Evolutionary conservation across 2,888 invertebrate genomes (phyloP).

Genomic region (Lapara coniferarum): DNA sequence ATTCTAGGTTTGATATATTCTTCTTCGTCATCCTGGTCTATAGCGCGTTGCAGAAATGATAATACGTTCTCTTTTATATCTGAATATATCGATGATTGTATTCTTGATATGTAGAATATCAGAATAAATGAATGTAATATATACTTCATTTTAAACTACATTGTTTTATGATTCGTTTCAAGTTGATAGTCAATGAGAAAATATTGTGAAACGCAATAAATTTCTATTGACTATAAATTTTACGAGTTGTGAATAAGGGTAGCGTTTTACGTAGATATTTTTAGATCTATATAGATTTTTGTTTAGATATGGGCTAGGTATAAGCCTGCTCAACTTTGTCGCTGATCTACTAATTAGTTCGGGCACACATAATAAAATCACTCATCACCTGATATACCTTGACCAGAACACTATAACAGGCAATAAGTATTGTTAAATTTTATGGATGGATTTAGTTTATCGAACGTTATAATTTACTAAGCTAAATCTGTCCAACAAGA

Average conservation of each 20-base stretch:
- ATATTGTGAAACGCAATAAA: conserved; percentile 23
- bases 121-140: conserved; percentile 30
- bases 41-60: conserved; percentile 30
- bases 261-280: not conserved
- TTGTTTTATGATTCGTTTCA: conserved; percentile 13
- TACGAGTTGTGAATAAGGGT: not conserved
- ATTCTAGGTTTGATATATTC: conserved; percentile 13
- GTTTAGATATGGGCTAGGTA: not conserved
- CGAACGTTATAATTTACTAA: too few species aligned
- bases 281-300: not conserved
- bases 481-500: too few species aligned
- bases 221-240: conserved; percentile 9
- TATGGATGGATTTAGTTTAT: too few species aligned
- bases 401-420: too few species aligned
- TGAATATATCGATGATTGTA: conserved; percentile 35
- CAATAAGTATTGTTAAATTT: too few species aligned
- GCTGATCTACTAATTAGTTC: too few species aligned
- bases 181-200: not conserved
- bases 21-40: not conserved
- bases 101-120: conserved; percentile 3
- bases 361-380: too few species aligned
- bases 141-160: conserved; percentile 37
- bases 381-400: too few species aligned
- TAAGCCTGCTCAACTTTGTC: too few species aligned
- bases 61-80: conserved; percentile 40